Base-by-base conservation (phyloP, 1,140 invertebrate genomes). In the Conus ventricosus region DNA sequence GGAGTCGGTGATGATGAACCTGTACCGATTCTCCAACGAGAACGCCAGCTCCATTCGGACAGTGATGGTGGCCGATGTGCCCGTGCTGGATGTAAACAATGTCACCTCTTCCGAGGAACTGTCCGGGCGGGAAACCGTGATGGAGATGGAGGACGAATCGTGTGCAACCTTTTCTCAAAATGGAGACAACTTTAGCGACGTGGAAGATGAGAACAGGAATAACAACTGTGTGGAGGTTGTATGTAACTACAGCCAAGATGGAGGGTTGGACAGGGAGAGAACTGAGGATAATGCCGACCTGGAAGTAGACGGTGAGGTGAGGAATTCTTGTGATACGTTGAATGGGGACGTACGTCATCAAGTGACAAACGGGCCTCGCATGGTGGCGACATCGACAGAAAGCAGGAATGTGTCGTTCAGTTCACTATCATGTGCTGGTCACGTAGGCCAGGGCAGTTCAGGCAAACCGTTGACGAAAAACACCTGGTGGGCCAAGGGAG, bases 21-120 rank as follows among this genome's bases (percentile, higher is more conserved):
- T 98, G 75, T 98, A 97, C 94, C 95, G 96, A 88, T 98, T 98
- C 94, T 97, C 97, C 92, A 98, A 98, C 95, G 96, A 96, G 8
- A 98, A 97, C 95, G 97, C 97, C 6, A 97, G 97, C 90, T 97
- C 97, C 1, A 96, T 98, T 63, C 96, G 97, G 86, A 96, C 96
- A n/a, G 96, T 97, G 84, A 96, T 97, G 96, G 96, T 97, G n/a
- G 97, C 97, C 0, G 97, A 97, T 94, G 97, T 97, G 94, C 92
- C 96, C 20, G 82, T 84, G 20, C 20, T 55, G 13, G 20, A 23
- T 20, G 20, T 6, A 13, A 71, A 71, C 67, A 20, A 71, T 20
- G 6, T 6, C 67, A 11, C 15, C 13, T n/a, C 15, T 20, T n/a
- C 15, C 11, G 67, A 71, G 7, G 67, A 71, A 71, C 23, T n/a